Conservation (phyloP, 2,797 vertebrate genomes). For the Squalus acanthias region DNA sequence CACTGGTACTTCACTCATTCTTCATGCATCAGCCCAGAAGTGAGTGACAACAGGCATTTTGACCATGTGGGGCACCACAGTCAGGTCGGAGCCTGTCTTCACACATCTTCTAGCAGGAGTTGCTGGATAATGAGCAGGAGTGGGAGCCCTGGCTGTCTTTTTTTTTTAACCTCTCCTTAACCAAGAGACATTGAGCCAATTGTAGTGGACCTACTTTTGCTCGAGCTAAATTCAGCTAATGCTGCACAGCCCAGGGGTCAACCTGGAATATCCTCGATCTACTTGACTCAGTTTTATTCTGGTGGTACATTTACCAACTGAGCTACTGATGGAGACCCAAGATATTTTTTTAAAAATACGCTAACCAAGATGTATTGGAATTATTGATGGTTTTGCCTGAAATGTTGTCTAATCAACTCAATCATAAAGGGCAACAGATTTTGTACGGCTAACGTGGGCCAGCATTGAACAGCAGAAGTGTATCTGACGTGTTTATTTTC, state of each 20-base stretch:
- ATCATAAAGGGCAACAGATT: not conserved
- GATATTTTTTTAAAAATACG: not conserved
- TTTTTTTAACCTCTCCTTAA: not conserved
- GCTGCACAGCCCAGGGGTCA: not conserved
- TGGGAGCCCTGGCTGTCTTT: not conserved
- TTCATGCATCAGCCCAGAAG: not conserved
- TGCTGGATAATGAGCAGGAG: not conserved
- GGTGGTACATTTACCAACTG: not conserved
- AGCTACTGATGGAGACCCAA: too few relatives aligned
- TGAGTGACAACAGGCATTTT: not conserved
- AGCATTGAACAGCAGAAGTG: not conserved
- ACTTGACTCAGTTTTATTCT: not conserved
- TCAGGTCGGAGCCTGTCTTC: not conserved
- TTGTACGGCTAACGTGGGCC: not conserved
- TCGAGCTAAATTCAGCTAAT: not conserved
- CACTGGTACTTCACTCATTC: not conserved
- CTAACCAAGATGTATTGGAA: not conserved
- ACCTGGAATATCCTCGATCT: not conserved
- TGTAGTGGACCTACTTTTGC: not conserved
- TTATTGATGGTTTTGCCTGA: too few relatives aligned
- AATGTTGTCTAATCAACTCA: not conserved
- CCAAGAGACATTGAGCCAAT: not conserved
- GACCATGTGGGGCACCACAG: not conserved
- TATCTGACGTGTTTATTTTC: not conserved
- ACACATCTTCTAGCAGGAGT: too few relatives aligned